These are phyloP conservation scores for Hydractinia symbiolongicarpus DNA, from an alignment of 30 jellyfish, hydroid and myxozoan genomes.

Conservation along the genomic window DNA sequence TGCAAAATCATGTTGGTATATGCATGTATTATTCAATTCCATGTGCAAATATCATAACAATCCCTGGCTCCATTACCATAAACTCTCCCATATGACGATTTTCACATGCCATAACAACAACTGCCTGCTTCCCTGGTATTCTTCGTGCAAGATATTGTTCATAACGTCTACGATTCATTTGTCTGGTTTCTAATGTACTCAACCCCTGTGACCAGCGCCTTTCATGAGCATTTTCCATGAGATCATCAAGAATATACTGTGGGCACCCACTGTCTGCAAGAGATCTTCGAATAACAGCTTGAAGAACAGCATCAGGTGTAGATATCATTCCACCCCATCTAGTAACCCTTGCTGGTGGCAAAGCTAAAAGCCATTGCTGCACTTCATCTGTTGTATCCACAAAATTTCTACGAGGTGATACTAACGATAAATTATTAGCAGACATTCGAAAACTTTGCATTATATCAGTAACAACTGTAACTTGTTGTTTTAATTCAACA, in stretches of 20 bases:
- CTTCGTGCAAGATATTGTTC: conserved; percentile 96
- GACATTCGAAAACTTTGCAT: conserved; percentile 88
- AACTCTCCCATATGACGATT: conserved; percentile 91
- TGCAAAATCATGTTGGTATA: no score
- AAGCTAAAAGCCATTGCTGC: conserved; percentile 82
- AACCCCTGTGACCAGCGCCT: conserved; percentile 98
- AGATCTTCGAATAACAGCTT: conserved; percentile 91
- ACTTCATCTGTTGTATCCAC: conserved; percentile 92
- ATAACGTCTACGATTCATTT: conserved; percentile 87
- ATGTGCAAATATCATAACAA: conserved; percentile 98
- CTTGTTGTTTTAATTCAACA: conserved; percentile 74
- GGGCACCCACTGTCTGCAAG: conserved; percentile 98
- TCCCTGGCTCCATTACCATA: conserved; percentile 88
- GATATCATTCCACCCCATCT: conserved; percentile 99
- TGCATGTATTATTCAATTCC: conserved; percentile 65
- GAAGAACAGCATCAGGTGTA: conserved; percentile 96
- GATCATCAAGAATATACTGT: conserved; percentile 72
- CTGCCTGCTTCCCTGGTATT: conserved; percentile 98
- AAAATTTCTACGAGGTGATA: conserved; percentile 67
- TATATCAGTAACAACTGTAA: conserved; percentile 61
- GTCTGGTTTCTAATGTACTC: conserved; percentile 92
- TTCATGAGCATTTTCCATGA: conserved; percentile 96
- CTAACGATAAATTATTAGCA: conserved; percentile 60
- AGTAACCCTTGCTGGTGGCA: conserved; percentile 94
- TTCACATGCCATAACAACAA: conserved; percentile 98